Percentiles rank a stretch among this genome's conserved stretches.
Conservation (phyloP, 2,888 invertebrate species). For the Abrostola tripartita region DNA sequence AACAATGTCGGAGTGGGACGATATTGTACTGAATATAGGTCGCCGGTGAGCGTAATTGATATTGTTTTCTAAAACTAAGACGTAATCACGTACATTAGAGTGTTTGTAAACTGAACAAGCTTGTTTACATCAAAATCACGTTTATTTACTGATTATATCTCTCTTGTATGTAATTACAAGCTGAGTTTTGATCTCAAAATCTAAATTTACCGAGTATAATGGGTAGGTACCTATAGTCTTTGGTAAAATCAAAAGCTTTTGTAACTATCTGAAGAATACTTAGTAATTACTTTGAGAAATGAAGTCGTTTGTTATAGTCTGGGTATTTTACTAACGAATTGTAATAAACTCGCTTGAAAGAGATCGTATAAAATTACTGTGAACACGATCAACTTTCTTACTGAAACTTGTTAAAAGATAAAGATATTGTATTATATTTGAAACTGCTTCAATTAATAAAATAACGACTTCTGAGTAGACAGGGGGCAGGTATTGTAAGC, state of each 20-base stretch:
- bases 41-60: background rate
- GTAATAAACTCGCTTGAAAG: constrained; percentile 6
- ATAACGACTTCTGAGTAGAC: too few relatives aligned
- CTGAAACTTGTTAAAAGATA: background rate
- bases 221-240: constrained; percentile 11
- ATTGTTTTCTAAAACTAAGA: constrained; percentile 2
- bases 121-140: constrained; percentile 11
- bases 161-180: constrained; percentile 16
- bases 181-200: too few relatives aligned
- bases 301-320: constrained; percentile 21
- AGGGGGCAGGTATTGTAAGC: too few relatives aligned
- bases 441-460: too few relatives aligned
- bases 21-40: background rate
- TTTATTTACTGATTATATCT: constrained; percentile 8
- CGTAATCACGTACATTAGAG: background rate
- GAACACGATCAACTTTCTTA: constrained; percentile 10
- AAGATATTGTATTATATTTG: constrained; percentile 9
- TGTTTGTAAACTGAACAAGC: constrained; percentile 7
- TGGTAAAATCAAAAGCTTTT: too few relatives aligned
- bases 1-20: background rate
- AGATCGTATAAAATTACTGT: constrained; percentile 13
- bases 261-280: constrained; percentile 22
- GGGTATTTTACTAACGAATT: constrained; percentile 24
- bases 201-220: too few relatives aligned
- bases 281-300: constrained; percentile 17